phyloP scores from a whole-genome alignment of 2,888 invertebrate genomes.

The Cheilosia pagana region DNA sequence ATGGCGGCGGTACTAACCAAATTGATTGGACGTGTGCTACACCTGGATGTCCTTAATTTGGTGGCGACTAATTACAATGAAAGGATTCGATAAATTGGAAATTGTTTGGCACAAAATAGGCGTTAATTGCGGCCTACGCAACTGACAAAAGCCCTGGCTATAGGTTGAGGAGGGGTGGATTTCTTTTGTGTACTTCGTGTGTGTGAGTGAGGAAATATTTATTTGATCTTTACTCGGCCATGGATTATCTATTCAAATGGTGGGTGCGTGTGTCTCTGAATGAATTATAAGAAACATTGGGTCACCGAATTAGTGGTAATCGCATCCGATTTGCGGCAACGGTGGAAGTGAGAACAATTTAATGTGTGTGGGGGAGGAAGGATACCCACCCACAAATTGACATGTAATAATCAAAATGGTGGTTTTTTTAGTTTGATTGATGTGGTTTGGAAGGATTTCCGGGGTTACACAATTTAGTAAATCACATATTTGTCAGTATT shows the following conservation, averaged over 20 bases:
- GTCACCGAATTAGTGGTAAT: constrained; percentile 59
- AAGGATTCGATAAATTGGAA: constrained; percentile 74
- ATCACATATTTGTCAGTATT: background rate
- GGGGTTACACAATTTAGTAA: too few relatives aligned
- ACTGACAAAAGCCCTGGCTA: constrained; percentile 45
- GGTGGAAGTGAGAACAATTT: constrained; percentile 33
- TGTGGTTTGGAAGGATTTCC: background rate
- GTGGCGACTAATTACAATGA: constrained; percentile 73
- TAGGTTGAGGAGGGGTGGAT: constrained; percentile 2
- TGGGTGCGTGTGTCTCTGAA: constrained; percentile 9
- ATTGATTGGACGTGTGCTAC: constrained; percentile 67
- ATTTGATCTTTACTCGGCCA: constrained; percentile 61
- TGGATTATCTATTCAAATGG: constrained; percentile 51
- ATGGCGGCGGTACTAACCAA: constrained; percentile 7
- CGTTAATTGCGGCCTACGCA: constrained; percentile 68
- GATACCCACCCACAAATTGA: constrained; percentile 5
- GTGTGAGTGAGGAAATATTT: constrained; percentile 34
- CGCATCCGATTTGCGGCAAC: constrained; percentile 36
- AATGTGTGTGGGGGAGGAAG: background rate
- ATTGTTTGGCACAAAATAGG: constrained; percentile 71
- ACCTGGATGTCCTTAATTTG: constrained; percentile 58
- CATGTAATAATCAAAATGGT: background rate
- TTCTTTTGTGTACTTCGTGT: background rate
- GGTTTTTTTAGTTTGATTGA: background rate
- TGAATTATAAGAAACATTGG: constrained; percentile 35